These are phyloP conservation scores for Pinna nobilis DNA, from an alignment of 1,140 invertebrate species.

Conservation along the genomic window DNA sequence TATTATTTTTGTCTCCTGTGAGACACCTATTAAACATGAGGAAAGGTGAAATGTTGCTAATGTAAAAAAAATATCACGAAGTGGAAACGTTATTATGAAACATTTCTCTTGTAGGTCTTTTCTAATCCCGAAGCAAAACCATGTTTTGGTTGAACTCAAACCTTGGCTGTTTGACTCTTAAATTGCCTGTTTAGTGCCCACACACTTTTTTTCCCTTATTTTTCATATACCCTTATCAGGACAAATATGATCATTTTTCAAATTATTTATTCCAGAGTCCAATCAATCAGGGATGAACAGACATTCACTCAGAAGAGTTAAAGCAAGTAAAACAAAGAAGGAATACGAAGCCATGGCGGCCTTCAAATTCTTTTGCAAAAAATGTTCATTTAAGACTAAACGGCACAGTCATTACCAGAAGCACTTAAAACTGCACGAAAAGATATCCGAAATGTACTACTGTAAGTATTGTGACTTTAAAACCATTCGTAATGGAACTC, in stretches of 20 bases:
- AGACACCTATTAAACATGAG: too few species aligned
- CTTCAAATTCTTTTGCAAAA: conserved; percentile 72
- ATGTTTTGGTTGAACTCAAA: neutral
- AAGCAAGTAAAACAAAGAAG: conserved; percentile 40
- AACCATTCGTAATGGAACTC: conserved; percentile 64
- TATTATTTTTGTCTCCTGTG: too few species aligned
- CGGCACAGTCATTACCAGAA: conserved; percentile 71
- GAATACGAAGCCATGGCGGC: conserved; percentile 60
- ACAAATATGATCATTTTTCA: neutral
- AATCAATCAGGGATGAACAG: neutral
- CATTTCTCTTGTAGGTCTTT: too few species aligned
- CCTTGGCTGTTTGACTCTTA: neutral
- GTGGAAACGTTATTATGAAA: too few species aligned
- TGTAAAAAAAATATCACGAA: too few species aligned
- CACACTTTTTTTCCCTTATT: too few species aligned
- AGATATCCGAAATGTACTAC: conserved; percentile 57
- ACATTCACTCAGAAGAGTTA: neutral
- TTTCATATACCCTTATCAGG: too few species aligned
- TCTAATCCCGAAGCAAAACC: neutral
- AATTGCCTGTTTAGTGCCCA: neutral
- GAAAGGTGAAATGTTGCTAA: too few species aligned
- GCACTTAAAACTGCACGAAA: conserved; percentile 70
- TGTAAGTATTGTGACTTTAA: conserved; percentile 71
- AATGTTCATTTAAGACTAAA: conserved; percentile 74
- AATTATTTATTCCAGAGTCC: neutral